phyloP scores from a whole-genome alignment of 2,888 invertebrate genomes.

The Scaptomyza reducta region DNA sequence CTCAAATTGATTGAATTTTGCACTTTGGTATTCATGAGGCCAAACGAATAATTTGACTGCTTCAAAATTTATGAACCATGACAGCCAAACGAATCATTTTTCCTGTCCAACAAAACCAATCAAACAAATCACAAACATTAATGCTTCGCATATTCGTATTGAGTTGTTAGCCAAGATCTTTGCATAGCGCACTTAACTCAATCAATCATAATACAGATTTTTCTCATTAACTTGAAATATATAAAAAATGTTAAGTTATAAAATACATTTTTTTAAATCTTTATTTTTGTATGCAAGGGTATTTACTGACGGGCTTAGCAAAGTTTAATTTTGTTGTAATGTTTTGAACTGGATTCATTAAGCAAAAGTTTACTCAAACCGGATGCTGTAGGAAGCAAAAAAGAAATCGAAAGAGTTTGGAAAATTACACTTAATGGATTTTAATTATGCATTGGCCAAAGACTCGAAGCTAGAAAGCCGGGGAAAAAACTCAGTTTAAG shows the following conservation, averaged over 20 bases:
- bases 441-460: constrained; percentile 72
- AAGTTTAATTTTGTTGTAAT: constrained; percentile 16
- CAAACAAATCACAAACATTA: constrained; percentile 27
- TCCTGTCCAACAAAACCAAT: neutral
- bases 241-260: too few relatives aligned
- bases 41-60: constrained; percentile 66
- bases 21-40: constrained; percentile 77
- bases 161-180: too few relatives aligned
- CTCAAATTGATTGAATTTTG: constrained; percentile 80
- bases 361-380: constrained; percentile 49
- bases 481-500: constrained; percentile 22
- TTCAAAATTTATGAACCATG: constrained; percentile 63
- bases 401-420: constrained; percentile 61
- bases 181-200: too few relatives aligned
- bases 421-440: constrained; percentile 77
- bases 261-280: neutral
- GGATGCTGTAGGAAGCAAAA: constrained; percentile 3
- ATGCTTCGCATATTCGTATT: neutral
- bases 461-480: constrained; percentile 52
- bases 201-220: too few relatives aligned
- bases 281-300: constrained; percentile 1
- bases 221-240: too few relatives aligned
- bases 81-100: constrained; percentile 31
- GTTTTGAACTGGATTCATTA: constrained; percentile 61
- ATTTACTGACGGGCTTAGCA: constrained; percentile 7